Evolutionary conservation across 2,113 vertebrate genomes (phyloP).

Genomic region (Ramphastos sulfuratus): DNA sequence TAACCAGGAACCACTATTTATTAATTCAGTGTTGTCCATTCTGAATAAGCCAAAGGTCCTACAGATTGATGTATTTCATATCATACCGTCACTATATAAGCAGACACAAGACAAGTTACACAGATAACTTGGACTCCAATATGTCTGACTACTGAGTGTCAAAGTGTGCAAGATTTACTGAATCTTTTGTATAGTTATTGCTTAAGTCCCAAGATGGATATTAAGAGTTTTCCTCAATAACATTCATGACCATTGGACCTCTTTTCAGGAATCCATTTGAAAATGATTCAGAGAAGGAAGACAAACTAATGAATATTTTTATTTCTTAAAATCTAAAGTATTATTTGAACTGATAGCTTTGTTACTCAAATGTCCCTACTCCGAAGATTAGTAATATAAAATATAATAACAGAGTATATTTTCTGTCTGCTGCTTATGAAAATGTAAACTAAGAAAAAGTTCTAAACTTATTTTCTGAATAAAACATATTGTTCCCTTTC

Average conservation of each 20-base stretch:
- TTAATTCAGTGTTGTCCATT: background rate
- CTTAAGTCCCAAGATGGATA: background rate
- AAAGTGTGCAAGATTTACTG: background rate
- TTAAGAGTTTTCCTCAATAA: background rate
- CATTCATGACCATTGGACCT: background rate
- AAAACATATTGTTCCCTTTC: too few species aligned
- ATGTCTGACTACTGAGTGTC: background rate
- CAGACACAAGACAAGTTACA: background rate
- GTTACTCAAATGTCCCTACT: background rate
- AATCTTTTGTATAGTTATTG: background rate
- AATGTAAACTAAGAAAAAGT: background rate
- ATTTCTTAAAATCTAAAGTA: background rate
- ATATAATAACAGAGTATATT: background rate
- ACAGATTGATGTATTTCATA: background rate
- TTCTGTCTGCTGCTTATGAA: background rate
- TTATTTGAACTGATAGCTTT: background rate
- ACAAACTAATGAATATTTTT: background rate
- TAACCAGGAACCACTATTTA: background rate
- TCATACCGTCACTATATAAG: background rate
- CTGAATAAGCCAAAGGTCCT: background rate
- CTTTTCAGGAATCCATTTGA: background rate
- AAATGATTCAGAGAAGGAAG: fast-evolving
- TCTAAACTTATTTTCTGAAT: background rate
- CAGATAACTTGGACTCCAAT: background rate
- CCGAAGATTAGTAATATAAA: background rate